Conservation (phyloP, 2,797 vertebrate genomes). For the Acanthurus leucopareius region DNA sequence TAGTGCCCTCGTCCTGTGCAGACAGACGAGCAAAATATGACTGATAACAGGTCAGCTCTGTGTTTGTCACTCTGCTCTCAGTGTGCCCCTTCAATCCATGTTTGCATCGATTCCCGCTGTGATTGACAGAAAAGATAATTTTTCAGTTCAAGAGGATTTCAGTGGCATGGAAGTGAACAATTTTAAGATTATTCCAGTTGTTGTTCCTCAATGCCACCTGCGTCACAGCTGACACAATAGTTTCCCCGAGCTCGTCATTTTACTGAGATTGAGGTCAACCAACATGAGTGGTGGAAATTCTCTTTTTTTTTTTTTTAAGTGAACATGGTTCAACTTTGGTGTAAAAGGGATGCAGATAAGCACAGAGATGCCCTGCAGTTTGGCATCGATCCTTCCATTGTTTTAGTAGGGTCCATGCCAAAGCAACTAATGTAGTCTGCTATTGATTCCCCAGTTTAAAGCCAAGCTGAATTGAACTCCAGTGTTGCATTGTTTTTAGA, state of each 20-base stretch:
- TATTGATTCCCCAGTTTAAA: slow-evolving; percentile 79
- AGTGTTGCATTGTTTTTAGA: slow-evolving; percentile 68
- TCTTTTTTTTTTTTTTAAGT: slow-evolving; percentile 2
- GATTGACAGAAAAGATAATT: slow-evolving; percentile 52
- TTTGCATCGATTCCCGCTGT: slow-evolving; percentile 1
- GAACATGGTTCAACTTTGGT: slow-evolving; percentile 36
- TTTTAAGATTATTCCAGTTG: slow-evolving; percentile 3
- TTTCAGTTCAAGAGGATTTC: slow-evolving; percentile 33
- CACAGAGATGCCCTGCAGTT: slow-evolving; percentile 63
- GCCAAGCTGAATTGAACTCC: slow-evolving; percentile 70
- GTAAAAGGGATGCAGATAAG: slow-evolving; percentile 59
- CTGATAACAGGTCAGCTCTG: slow-evolving; percentile 68
- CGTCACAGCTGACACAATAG: slow-evolving; percentile 18
- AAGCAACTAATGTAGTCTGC: slow-evolving; percentile 81
- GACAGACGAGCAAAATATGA: slow-evolving; percentile 65
- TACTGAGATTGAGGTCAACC: slow-evolving; percentile 54
- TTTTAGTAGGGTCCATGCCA: slow-evolving; percentile 73
- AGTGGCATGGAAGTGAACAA: slow-evolving; percentile 4
- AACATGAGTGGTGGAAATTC: slow-evolving; percentile 9
- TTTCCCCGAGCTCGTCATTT: slow-evolving; percentile 23
- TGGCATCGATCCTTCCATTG: slow-evolving; percentile 77
- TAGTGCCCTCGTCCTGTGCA: slow-evolving; percentile 70
- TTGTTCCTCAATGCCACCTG: slow-evolving; percentile 10
- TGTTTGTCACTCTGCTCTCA: slow-evolving; percentile 38
- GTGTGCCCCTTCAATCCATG: slow-evolving; percentile 22